Conservation (phyloP, 2,113 vertebrate species). For the Petaurus breviceps region DNA sequence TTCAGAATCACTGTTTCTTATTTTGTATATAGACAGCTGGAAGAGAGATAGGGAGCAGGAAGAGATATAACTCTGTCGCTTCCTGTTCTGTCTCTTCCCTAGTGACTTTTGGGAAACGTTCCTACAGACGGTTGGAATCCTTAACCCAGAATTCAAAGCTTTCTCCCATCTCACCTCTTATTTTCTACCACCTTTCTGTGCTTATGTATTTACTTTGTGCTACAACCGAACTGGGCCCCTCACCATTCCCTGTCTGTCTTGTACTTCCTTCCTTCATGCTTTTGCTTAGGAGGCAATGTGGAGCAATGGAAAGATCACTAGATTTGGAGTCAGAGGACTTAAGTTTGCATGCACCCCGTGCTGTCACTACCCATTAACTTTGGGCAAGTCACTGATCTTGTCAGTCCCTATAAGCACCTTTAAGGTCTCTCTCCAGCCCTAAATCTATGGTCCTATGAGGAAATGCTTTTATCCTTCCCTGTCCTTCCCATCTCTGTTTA, state of each 20-base stretch:
- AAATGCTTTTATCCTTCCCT: background rate
- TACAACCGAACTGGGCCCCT: background rate
- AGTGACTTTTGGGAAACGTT: background rate
- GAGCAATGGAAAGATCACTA: background rate
- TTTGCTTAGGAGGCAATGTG: background rate
- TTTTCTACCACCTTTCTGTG: background rate
- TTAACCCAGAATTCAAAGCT: background rate
- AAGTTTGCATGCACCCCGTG: background rate
- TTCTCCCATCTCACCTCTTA: background rate
- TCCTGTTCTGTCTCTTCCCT: background rate
- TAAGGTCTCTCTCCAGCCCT: background rate
- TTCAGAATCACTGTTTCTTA: background rate
- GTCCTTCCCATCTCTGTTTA: background rate
- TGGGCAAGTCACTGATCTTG: background rate
- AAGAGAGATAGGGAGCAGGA: background rate
- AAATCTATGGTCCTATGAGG: background rate
- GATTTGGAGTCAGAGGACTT: background rate
- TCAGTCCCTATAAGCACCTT: background rate
- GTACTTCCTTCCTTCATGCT: background rate
- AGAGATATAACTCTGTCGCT: background rate
- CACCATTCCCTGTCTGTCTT: background rate
- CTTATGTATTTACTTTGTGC: background rate
- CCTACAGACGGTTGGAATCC: background rate
- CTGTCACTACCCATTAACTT: background rate
- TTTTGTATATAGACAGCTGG: background rate